Percentiles rank a stretch among this genome's conserved stretches.
Evolutionary conservation across 2,113 vertebrate species (phyloP).

Genomic region (Ancistrus triradiatus): DNA sequence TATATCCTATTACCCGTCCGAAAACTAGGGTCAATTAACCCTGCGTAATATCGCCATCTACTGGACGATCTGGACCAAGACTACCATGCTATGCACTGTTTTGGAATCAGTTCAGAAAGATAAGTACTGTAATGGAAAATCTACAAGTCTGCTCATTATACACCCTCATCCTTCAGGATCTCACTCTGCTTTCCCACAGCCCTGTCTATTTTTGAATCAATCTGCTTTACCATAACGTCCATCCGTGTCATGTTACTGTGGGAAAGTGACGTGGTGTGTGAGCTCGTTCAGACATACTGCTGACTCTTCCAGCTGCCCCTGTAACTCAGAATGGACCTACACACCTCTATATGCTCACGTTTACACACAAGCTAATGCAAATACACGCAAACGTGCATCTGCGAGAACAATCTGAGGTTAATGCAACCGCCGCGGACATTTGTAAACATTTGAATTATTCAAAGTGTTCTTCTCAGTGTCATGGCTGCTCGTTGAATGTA

Average conservation of each 20-base stretch:
- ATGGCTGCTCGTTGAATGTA: too few species aligned
- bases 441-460: constrained; percentile 14
- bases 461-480: neutral
- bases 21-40: too few species aligned
- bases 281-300: constrained; percentile 1
- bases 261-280: neutral
- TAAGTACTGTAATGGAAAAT: constrained; percentile 12
- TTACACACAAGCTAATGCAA: neutral
- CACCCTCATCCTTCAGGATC: neutral
- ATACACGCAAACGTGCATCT: constrained; percentile 1
- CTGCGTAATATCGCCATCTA: constrained; percentile 42
- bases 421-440: constrained; percentile 1
- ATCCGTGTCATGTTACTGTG: constrained; percentile 22
- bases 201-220: constrained; percentile 19
- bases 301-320: constrained; percentile 43
- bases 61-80: neutral
- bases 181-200: constrained; percentile 3
- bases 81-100: neutral
- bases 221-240: constrained; percentile 1
- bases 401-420: neutral
- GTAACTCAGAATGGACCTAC: constrained; percentile 25
- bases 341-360: neutral
- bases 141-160: neutral
- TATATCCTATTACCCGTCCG: too few species aligned
- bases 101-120: neutral